Base-by-base conservation (phyloP, 1,140 invertebrate genomes). In the Drosophila santomea region DNA sequence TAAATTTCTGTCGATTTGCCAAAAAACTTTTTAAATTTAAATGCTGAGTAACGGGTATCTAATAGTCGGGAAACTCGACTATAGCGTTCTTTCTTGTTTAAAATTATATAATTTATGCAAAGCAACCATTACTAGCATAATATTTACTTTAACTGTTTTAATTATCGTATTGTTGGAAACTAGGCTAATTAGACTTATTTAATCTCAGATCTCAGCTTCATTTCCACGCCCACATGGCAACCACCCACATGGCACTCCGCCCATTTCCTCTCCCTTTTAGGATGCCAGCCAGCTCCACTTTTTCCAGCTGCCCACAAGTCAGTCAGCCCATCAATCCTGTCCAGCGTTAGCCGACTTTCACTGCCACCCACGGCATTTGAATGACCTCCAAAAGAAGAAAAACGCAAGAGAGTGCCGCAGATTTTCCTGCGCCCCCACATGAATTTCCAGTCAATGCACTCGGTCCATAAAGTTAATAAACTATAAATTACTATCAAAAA, bases 391-490 rank as follows among this genome's bases (percentile, higher is more conserved):
- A 39, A 43, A 8, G 14, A 41, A 36, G 38, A 60, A 43, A 47
- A 45, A 32, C 14, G 43, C 39, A 2, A 36, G 45, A 62, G 47
- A 52, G 38, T 56, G 44, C 47, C 38, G 51, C 15, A 14, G 44
- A 74, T 35, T 38, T 59, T 62, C 32, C 28, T 41, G 20, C 4
- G 23, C 32, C 38, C 14, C 28, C 28, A 25, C 28, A 25, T 39
- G 43, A 57, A 77, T 80, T 88, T 89, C 77, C 77, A 89, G 84
- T 90, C 80, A 68, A 71, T 90, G 80, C 84, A 89, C 85, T 77
- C 84, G 69, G 80, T 84, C 73, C 73, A 84, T 68, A 84, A 89
- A 78, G 84, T 89, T 84, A 89, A 89, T 89, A 89, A 89, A 89
- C 84, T 89, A 89, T 89, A 89, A 89, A 89, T 89, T 89, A 84